phyloP scores from a whole-genome alignment of 2,888 invertebrate species.

The Acanthosepion pharaonis region DNA sequence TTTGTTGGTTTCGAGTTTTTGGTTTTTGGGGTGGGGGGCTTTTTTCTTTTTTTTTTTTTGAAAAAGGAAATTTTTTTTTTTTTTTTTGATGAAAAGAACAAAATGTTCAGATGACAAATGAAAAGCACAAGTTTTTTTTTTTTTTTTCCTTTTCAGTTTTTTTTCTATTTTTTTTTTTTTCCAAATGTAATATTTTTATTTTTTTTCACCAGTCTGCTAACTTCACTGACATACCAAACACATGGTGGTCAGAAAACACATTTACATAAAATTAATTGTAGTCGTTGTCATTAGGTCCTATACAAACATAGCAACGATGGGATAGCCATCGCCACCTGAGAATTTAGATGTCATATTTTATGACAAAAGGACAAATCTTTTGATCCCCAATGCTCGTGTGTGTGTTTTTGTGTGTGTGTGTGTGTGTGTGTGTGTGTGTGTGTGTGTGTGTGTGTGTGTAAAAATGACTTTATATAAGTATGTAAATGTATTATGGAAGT shows the following conservation, averaged over 20 bases:
- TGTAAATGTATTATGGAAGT: background rate
- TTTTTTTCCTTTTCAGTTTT: background rate
- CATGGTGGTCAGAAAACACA: background rate
- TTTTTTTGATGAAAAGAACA: constrained; percentile 18
- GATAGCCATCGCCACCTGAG: constrained; percentile 33
- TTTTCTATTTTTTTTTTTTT: background rate
- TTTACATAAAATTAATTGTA: constrained; percentile 35
- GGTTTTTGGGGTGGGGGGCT: background rate
- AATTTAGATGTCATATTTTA: constrained; percentile 20
- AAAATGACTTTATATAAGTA: background rate
- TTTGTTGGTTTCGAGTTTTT: background rate
- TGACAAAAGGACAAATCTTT: background rate
- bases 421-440: background rate
- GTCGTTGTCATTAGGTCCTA: constrained; percentile 42
- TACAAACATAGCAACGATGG: constrained; percentile 33
- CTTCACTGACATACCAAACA: constrained; percentile 34
- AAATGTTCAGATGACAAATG: constrained; percentile 42
- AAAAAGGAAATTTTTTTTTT: background rate
- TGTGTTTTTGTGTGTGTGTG: background rate
- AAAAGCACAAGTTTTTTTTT: constrained; percentile 14
- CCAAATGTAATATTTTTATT: background rate
- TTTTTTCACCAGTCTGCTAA: background rate
- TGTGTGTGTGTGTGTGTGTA: background rate
- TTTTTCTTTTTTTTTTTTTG: background rate
- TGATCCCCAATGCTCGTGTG: background rate